These are phyloP conservation scores for Conomelus anceps DNA, from an alignment of 2,888 invertebrate genomes.

Conservation along the genomic window DNA sequence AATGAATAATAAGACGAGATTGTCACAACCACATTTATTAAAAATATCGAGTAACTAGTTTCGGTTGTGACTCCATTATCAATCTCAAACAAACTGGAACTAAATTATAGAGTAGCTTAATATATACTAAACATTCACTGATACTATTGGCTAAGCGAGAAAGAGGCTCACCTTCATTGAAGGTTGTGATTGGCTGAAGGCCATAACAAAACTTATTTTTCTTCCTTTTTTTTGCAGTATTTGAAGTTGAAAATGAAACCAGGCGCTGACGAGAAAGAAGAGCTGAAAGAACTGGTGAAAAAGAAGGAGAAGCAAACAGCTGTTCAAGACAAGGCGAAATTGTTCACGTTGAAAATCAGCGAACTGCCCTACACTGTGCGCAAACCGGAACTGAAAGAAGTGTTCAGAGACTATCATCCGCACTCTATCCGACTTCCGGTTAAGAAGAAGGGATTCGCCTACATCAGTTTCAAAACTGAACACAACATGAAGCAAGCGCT, in stretches of 20 bases:
- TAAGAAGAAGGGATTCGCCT: constrained; percentile 76
- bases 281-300: constrained; percentile 5
- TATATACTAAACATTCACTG: too few relatives aligned
- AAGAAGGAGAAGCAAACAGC: constrained; percentile 18
- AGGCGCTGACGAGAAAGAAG: constrained; percentile 24
- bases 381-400: constrained; percentile 76
- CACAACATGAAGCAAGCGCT: constrained; percentile 72
- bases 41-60: too few relatives aligned
- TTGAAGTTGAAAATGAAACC: constrained; percentile 38
- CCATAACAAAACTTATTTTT: background rate
- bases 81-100: too few relatives aligned
- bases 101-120: too few relatives aligned
- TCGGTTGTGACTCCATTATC: too few relatives aligned
- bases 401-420: constrained; percentile 73
- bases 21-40: too few relatives aligned
- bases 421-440: constrained; percentile 72
- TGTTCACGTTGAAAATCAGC: constrained; percentile 64
- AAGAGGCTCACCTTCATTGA: too few relatives aligned
- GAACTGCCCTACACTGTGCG: constrained; percentile 71
- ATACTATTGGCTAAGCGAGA: too few relatives aligned
- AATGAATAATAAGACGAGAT: too few relatives aligned
- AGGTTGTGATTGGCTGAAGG: too few relatives aligned
- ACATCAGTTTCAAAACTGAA: constrained; percentile 82
- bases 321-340: constrained; percentile 48
- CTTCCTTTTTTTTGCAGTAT: constrained; percentile 51